Base-by-base conservation (phyloP, 2,888 invertebrate species). In the Oxytorus armatus region DNA sequence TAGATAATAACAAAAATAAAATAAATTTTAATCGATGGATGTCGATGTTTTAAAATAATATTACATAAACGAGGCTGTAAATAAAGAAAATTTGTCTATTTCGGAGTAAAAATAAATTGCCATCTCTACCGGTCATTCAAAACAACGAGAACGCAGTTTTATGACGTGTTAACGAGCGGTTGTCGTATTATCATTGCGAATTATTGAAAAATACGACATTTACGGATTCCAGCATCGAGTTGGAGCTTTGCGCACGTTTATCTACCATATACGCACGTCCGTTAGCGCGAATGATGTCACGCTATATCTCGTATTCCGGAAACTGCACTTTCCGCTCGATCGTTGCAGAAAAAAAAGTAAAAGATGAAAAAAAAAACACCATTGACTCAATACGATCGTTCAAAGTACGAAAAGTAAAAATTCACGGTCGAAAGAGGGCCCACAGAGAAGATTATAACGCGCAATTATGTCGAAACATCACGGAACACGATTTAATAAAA, bases 241-340 rank as follows among this genome's bases (percentile, higher is more conserved):
- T 51, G 3, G 11, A 23, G 10, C 3, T n/a, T 18, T 16, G 14
- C 18, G n/a, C n/a, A n/a, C n/a, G 7, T 16, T 39, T 44, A 0
- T 63, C 16, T 4, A n/a, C 0, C 23, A 33, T 18, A 0, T 29
- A 10, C 29, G 29, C 14, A 69, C 42, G 14, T 77, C 47, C 42
- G 36, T 39, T 47, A 8, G 25, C n/a, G 18, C 8, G 65, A 66
- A 70, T 74, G 74, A 81, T 66, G 70, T 66, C 75, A 75, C 3
- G 51, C 25, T 47, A 49, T 78, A 81, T 72, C 69, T 51, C 21
- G 33, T 39, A 11, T 29, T 69, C 49, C 75, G 74, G 69, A 79
- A 75, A 79, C 47, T 65, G 69, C 29, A 11, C 29, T 63, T 78
- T 68, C 73, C 78, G 78, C 16, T 63, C 0, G 18, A 7, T 33